Evolutionary conservation across 2,113 vertebrate species (phyloP).

Genomic region (Mustela lutreola): DNA sequence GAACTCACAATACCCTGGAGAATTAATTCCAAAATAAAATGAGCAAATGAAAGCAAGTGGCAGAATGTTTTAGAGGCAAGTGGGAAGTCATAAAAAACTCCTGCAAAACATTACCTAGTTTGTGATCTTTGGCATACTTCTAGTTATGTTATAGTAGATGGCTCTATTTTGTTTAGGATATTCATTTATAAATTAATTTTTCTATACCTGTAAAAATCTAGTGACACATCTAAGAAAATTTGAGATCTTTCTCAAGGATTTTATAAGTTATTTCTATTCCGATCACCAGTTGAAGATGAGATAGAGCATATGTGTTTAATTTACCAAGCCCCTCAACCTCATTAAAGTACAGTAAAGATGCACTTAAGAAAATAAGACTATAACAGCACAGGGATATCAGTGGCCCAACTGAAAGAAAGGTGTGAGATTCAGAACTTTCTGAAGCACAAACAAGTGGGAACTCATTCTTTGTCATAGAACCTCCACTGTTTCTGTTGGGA

Average conservation of each 20-base stretch:
- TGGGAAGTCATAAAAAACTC: background rate
- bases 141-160: background rate
- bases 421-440: background rate
- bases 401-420: background rate
- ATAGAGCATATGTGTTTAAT: background rate
- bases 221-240: background rate
- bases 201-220: background rate
- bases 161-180: background rate
- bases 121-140: background rate
- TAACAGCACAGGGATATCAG: background rate
- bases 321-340: background rate
- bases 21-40: constrained; percentile 19
- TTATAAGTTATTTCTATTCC: constrained; percentile 16
- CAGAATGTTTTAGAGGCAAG: background rate
- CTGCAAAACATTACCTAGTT: background rate
- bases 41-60: background rate
- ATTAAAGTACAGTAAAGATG: background rate
- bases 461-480: background rate
- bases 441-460: background rate
- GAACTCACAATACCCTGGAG: background rate
- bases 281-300: background rate
- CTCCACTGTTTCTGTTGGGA: background rate
- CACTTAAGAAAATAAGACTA: background rate
- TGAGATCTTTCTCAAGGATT: background rate
- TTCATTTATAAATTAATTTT: constrained; percentile 1